Evolutionary conservation across 2,888 invertebrate species (phyloP).

Genomic region (Subacronicta megacephala): DNA sequence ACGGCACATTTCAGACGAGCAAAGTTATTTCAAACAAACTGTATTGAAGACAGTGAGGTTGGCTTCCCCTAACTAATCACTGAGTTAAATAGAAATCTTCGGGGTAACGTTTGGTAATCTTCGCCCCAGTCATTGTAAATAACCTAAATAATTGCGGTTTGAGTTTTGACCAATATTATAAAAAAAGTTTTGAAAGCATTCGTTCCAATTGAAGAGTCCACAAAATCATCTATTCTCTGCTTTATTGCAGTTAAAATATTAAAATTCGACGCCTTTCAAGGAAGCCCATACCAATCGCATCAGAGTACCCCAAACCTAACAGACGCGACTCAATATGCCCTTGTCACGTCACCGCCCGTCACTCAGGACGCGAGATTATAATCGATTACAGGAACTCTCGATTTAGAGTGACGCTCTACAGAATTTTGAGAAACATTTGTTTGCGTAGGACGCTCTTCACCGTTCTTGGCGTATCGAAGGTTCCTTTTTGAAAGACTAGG

Average conservation of each 20-base stretch:
- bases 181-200: not conserved
- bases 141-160: no score
- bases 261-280: conserved; percentile 38
- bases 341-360: conserved; percentile 50
- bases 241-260: conserved; percentile 42
- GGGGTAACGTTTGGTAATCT: no score
- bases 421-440: conserved; percentile 41
- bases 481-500: not conserved
- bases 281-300: conserved; percentile 41
- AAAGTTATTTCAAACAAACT: no score
- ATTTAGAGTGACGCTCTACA: conserved; percentile 30
- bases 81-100: no score
- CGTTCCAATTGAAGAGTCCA: not conserved
- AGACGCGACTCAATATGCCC: conserved; percentile 56
- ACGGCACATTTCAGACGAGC: no score
- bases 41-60: no score
- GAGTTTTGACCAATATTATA: not conserved
- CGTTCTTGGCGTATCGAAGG: conserved; percentile 6
- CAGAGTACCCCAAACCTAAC: conserved; percentile 33
- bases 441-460: conserved; percentile 28
- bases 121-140: no score
- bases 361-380: conserved; percentile 33
- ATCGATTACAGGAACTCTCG: conserved; percentile 44
- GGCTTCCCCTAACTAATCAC: no score
- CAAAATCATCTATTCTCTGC: conserved; percentile 11